phyloP scores from a whole-genome alignment of 2,888 invertebrate species.

The Lasioglossum morio region DNA sequence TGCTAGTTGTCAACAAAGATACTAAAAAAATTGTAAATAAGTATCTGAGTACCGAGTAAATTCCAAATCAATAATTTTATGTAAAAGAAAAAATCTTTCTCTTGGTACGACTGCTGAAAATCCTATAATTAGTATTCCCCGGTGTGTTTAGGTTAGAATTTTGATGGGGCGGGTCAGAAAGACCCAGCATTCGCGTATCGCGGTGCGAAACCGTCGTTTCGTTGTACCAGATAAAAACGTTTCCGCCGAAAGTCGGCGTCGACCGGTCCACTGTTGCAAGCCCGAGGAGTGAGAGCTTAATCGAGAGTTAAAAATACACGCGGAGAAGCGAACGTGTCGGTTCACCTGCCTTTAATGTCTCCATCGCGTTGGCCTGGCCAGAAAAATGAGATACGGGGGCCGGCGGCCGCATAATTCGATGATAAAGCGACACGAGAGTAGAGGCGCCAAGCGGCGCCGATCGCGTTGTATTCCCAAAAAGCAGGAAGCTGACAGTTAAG shows the following conservation, averaged over 20 bases:
- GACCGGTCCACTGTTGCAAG: not conserved
- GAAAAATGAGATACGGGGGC: not conserved
- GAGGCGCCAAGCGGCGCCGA: conserved; percentile 6
- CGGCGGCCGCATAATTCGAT: conserved; percentile 11
- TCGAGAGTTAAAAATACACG: conserved; percentile 3
- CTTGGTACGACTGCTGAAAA: no score
- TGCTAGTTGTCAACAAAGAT: no score
- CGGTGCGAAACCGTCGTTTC: not conserved
- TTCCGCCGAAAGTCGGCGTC: not conserved
- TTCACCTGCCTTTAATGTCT: conserved; percentile 22
- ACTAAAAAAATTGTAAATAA: no score
- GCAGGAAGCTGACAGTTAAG: conserved; percentile 42
- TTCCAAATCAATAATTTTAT: no score
- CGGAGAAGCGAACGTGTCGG: not conserved
- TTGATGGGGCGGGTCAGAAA: not conserved
- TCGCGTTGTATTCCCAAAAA: conserved; percentile 50
- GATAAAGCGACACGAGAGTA: conserved; percentile 23
- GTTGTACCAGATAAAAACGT: not conserved
- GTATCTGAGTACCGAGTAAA: no score
- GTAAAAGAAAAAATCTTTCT: no score
- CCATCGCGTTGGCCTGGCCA: not conserved
- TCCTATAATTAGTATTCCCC: not conserved
- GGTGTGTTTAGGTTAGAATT: not conserved
- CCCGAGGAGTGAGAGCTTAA: not conserved
- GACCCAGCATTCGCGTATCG: not conserved